Evolutionary conservation across 2,888 invertebrate genomes (phyloP), one percentile per base, ranked within the genome.

Genomic region (Heliconius charithonia): DNA sequence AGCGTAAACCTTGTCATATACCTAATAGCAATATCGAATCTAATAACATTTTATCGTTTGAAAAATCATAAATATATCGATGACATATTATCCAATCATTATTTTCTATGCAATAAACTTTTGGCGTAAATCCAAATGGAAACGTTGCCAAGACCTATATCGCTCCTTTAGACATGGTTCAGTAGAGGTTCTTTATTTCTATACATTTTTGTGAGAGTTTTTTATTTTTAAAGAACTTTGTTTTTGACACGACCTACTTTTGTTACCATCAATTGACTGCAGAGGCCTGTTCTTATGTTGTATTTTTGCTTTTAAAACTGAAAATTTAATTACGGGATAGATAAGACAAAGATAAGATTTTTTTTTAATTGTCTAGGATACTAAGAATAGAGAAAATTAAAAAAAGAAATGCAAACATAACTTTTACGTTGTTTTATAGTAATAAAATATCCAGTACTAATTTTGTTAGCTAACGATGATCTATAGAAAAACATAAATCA

Each of bases 11-110:
- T 19, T 6, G 56, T 62, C 29, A 9, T 1, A 45, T 70, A 45
- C 45, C 13, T 70, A n/a, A 7, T 70, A 16, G 27, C 75, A n/a
- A 66, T 65, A 66, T 79, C 51, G 16, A 41, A 77, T 72, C 37
- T 62, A 80, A 78, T 76, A 78, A 80, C 75, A 76, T 69, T 78
- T 78, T 72, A 80, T 77, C 70, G 73, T 75, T 74, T 69, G 66
- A 80, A 70, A 78, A 76, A 69, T 75, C 79, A 77, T 80, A 81
- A 81, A 81, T 79, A 81, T 81, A 81, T 81, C 81, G 81, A 79
- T 81, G 81, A 81, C 81, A 81, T 80, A 81, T 81, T 80, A 81
- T 80, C 81, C 79, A 80, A 81, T 81, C 80, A 81, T 80, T 77
- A 79, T 81, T 80, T 80, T 78, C 80, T 80, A 77, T 80, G 80